Conservation (phyloP, 2,113 vertebrate genomes). For the Zeus faber region DNA sequence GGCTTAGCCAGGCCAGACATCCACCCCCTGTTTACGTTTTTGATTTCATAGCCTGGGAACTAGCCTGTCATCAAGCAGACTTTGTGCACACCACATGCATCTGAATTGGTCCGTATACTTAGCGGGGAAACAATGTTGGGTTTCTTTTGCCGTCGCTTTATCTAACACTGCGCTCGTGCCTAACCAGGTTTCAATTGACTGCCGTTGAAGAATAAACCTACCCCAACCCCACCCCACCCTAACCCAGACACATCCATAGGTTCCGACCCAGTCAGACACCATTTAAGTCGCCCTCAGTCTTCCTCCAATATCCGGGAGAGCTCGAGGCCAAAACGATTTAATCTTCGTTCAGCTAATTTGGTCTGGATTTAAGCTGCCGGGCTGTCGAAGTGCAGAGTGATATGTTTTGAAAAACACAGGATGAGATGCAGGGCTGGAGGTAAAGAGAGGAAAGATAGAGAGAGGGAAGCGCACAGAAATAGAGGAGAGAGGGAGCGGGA, state of each 20-base stretch:
- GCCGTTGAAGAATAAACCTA: conserved; percentile 49
- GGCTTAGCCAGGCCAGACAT: too few relatives aligned
- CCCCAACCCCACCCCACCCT: conserved; percentile 1
- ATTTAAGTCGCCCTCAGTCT: conserved; percentile 71
- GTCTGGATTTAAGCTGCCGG: conserved; percentile 72
- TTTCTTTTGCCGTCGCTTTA: conserved; percentile 54
- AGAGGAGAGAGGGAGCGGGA: not conserved
- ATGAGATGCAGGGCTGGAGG: not conserved
- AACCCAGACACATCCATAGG: conserved; percentile 53
- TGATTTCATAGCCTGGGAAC: conserved; percentile 53
- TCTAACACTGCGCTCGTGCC: conserved; percentile 37
- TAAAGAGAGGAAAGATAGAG: conserved; percentile 47
- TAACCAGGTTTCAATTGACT: conserved; percentile 76
- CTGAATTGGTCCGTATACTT: too few relatives aligned
- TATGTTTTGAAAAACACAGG: conserved; percentile 71
- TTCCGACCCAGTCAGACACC: conserved; percentile 65
- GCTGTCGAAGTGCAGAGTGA: conserved; percentile 73
- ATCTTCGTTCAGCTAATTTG: conserved; percentile 79
- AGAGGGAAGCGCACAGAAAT: conserved; percentile 33
- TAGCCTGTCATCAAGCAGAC: conserved; percentile 59
- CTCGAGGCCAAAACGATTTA: conserved; percentile 73
- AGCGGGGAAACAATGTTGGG: too few relatives aligned
- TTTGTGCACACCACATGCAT: conserved; percentile 41
- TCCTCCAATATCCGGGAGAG: conserved; percentile 70
- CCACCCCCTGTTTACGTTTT: conserved; percentile 28